A percentile compares a stretch with the other conserved stretches of the same genome.
Conservation (phyloP, 2,888 invertebrate genomes). For the Chironomus riparius region DNA sequence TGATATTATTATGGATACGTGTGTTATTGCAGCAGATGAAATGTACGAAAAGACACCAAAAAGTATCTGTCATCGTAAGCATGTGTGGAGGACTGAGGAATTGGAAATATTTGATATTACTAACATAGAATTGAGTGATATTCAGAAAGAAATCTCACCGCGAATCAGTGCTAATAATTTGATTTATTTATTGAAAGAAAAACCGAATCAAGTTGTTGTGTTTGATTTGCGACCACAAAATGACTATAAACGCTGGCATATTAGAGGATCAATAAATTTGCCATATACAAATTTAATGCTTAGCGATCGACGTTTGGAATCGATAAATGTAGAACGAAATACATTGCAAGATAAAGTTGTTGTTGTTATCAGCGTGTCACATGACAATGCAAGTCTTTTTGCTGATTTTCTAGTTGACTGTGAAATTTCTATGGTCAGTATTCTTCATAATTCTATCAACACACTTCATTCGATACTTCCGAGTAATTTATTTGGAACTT, state of each 20-base stretch:
- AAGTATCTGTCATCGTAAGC: slow-evolving; percentile 77
- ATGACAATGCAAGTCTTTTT: slow-evolving; percentile 74
- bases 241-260: slow-evolving; percentile 68
- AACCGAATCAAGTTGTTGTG: slow-evolving; percentile 48
- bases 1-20: slow-evolving; percentile 89
- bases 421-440: slow-evolving; percentile 68
- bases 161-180: slow-evolving; percentile 81
- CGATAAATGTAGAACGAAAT: slow-evolving; percentile 56
- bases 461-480: slow-evolving; percentile 61
- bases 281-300: slow-evolving; percentile 74
- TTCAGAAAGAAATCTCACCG: slow-evolving; percentile 68
- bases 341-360: slow-evolving; percentile 42
- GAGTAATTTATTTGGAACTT: slow-evolving; percentile 41
- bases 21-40: slow-evolving; percentile 77
- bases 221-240: slow-evolving; percentile 60
- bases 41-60: slow-evolving; percentile 79
- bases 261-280: slow-evolving; percentile 77
- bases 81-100: slow-evolving; percentile 49
- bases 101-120: slow-evolving; percentile 48
- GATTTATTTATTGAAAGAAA: slow-evolving; percentile 58
- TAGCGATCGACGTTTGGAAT: slow-evolving; percentile 59
- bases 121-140: slow-evolving; percentile 55
- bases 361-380: slow-evolving; percentile 68
- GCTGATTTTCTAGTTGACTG: slow-evolving; percentile 75
- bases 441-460: slow-evolving; percentile 78